phyloP scores from a whole-genome alignment of 1,140 invertebrate species.

The Wasmannia auropunctata region DNA sequence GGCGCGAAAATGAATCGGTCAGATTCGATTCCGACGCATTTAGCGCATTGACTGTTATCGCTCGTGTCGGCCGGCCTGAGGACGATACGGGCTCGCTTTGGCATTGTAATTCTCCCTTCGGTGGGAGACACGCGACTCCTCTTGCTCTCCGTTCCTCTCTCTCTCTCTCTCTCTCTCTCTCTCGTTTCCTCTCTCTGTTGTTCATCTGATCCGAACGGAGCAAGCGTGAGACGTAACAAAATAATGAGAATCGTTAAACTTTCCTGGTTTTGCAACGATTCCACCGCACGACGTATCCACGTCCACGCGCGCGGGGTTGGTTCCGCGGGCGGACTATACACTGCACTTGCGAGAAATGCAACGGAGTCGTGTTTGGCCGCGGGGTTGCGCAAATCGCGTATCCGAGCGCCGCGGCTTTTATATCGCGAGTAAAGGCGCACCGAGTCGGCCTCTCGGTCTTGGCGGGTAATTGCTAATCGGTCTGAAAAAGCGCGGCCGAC shows the following conservation, averaged over 20 bases:
- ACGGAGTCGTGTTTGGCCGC: conserved; percentile 32
- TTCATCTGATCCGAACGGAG: conserved; percentile 31
- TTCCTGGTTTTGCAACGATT: conserved; percentile 78
- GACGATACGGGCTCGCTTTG: conserved; percentile 77
- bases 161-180: background rate
- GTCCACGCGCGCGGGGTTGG: conserved; percentile 59
- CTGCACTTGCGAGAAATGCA: conserved; percentile 46
- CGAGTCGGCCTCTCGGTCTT: conserved; percentile 14
- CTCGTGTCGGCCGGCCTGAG: conserved; percentile 76
- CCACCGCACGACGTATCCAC: conserved; percentile 45
- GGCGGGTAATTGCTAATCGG: conserved; percentile 53
- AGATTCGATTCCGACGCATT: conserved; percentile 80
- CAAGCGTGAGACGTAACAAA: conserved; percentile 71
- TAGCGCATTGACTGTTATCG: conserved; percentile 80
- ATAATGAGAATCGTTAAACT: conserved; percentile 81
- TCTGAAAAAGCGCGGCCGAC: conserved; percentile 33
- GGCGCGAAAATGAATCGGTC: conserved; percentile 69
- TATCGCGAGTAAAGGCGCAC: conserved; percentile 34
- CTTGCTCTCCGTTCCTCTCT: conserved; percentile 17
- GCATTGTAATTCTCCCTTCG: conserved; percentile 76
- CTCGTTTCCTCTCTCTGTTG: background rate
- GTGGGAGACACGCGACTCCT: conserved; percentile 33
- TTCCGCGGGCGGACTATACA: conserved; percentile 25
- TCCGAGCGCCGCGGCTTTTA: conserved; percentile 31
- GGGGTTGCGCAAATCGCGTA: conserved; percentile 63